phyloP scores from a whole-genome alignment of 1,140 invertebrate genomes.

The Cherax quadricarinatus region DNA sequence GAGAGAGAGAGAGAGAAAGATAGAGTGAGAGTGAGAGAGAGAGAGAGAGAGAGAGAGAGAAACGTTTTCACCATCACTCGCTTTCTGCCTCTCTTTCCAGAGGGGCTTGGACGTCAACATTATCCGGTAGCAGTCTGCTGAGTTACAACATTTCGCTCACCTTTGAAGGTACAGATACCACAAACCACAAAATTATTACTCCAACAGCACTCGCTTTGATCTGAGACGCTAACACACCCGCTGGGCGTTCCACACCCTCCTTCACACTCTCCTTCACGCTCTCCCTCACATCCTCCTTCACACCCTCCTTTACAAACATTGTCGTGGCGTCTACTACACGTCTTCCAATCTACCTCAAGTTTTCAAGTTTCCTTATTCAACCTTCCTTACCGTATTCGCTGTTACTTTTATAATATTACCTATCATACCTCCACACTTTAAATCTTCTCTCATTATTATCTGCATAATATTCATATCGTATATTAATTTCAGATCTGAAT shows the following conservation, averaged over 20 bases:
- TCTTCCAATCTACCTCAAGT: neutral
- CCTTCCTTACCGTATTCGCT: neutral
- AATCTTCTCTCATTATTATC: neutral
- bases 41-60: neutral
- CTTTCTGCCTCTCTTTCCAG: neutral
- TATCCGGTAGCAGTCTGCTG: neutral
- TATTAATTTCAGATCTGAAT: neutral
- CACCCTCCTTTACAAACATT: too few relatives aligned
- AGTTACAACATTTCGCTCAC: neutral
- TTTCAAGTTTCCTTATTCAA: neutral
- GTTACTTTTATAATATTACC: neutral
- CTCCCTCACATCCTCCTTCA: too few relatives aligned
- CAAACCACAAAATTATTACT: neutral
- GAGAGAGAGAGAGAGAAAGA: neutral
- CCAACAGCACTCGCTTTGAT: neutral
- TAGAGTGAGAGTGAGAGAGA: constrained; percentile 4
- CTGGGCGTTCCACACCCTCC: neutral
- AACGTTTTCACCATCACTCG: neutral
- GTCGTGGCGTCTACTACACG: too few relatives aligned
- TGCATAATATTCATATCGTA: too few relatives aligned
- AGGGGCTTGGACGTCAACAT: neutral
- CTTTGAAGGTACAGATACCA: neutral
- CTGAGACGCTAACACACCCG: neutral
- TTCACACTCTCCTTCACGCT: too few relatives aligned
- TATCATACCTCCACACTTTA: neutral